Base-by-base conservation (phyloP, 2,113 vertebrate species). In the Mormyrus lacerda region DNA sequence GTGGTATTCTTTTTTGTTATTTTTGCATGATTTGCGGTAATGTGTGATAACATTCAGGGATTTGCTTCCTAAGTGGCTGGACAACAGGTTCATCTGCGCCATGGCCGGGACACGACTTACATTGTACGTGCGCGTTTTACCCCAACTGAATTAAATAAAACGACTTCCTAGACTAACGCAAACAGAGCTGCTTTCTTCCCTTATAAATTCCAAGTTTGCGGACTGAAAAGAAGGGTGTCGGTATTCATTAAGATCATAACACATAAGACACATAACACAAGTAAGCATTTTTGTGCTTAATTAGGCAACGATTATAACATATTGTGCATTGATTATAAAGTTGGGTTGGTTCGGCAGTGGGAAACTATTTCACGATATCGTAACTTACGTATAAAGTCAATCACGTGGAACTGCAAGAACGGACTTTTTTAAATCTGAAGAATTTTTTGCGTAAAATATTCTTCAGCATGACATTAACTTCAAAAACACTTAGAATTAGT, bases 81-180 rank as follows among this genome's bases (percentile, higher is more conserved):
- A 89, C 88, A 89, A 45, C 50, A 47, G 17, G 73, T 65, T 61
- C 51, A 61, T 31, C 50, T 65, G 89, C 50, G 27, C 88, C 35
- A 50, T 84, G 51, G n/a, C n/a, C n/a, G n/a, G 73, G 73, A 89
- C 11, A 84, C 79, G 55, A 55, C 7, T 39, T 61, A 76, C 79
- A 89, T 89, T 89, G 88, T 85, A 89, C 39, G 31, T 85, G 79
- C 61, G 61, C 88, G 58, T 89, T 89, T 85, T 53, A 65, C 50
- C 82, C 89, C 82, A 45, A 89, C 65, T 85, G 24, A 89, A 85
- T 47, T 53, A 45, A 88, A 87, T 87, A 51, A 55, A 87, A 53
- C 85, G 10, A 53, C n/a, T 55, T 87, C 48, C 50, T 39, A 35
- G 48, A 87, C 24, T 55, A 48, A 51, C 13, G 85, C 27, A 35